A percentile compares a stretch with the other conserved stretches of the same genome.
Evolutionary conservation across 2,888 invertebrate genomes (phyloP).

Genomic region (Ormyrus rosae): DNA sequence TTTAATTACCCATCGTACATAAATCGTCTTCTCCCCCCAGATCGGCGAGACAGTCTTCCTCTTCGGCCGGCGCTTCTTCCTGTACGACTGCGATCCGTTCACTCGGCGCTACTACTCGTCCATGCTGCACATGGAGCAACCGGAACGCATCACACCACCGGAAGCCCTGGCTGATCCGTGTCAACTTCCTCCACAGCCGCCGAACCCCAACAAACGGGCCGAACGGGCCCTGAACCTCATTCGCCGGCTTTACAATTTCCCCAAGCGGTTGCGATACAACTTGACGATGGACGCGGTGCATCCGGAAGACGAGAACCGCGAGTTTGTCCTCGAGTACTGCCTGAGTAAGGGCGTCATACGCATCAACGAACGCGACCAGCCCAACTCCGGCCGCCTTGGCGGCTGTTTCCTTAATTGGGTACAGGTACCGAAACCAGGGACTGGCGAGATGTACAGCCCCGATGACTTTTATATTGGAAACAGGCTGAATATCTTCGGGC

Average conservation of each 20-base stretch:
- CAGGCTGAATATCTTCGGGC: conserved; percentile 83
- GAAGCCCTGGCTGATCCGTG: neutral
- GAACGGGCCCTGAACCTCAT: conserved; percentile 74
- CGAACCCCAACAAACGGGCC: neutral
- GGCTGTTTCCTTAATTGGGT: conserved; percentile 86
- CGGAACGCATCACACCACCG: conserved; percentile 68
- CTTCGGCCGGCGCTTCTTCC: conserved; percentile 83
- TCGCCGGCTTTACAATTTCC: conserved; percentile 83
- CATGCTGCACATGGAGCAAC: conserved; percentile 78
- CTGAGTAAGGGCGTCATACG: conserved; percentile 86
- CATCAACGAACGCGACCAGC: conserved; percentile 84
- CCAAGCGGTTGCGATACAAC: conserved; percentile 83
- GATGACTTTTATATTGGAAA: conserved; percentile 88
- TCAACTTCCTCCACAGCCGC: too few relatives aligned
- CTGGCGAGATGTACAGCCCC: conserved; percentile 85
- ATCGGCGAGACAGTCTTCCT: conserved; percentile 85
- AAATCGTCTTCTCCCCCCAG: conserved; percentile 62
- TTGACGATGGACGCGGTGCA: conserved; percentile 87
- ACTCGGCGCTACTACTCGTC: conserved; percentile 86
- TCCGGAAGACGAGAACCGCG: conserved; percentile 86
- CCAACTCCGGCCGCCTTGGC: conserved; percentile 84
- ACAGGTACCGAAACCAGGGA: conserved; percentile 80
- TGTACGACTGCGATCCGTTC: conserved; percentile 88
- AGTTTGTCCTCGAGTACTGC: conserved; percentile 86
- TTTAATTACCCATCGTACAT: too few relatives aligned